Conservation (phyloP, 2,888 invertebrate species). For the Syrista parreyssii region DNA sequence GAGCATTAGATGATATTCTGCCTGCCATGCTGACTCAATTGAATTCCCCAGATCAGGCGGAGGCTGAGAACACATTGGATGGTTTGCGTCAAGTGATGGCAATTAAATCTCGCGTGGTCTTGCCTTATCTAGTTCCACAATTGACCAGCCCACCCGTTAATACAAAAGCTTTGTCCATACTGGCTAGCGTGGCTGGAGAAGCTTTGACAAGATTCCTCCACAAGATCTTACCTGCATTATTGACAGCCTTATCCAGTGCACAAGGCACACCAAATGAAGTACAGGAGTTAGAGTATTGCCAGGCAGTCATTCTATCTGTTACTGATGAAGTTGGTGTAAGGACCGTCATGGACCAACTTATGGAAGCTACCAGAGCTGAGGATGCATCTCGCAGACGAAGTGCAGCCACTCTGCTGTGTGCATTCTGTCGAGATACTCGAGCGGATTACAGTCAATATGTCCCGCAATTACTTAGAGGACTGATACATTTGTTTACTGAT, state of each 20-base stretch:
- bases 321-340: constrained; percentile 88
- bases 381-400: constrained; percentile 78
- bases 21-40: constrained; percentile 88
- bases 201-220: constrained; percentile 90
- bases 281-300: constrained; percentile 90
- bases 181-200: constrained; percentile 95
- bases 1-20: constrained; percentile 96
- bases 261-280: constrained; percentile 75
- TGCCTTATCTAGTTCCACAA: constrained; percentile 96
- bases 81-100: constrained; percentile 97
- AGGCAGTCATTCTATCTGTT: constrained; percentile 92
- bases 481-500: constrained; percentile 87
- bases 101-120: constrained; percentile 93
- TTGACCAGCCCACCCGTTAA: constrained; percentile 90
- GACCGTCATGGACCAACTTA: constrained; percentile 86
- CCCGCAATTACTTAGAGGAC: constrained; percentile 86
- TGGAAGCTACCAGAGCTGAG: constrained; percentile 79
- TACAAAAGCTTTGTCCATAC: constrained; percentile 91
- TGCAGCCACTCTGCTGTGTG: constrained; percentile 87
- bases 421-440: constrained; percentile 90
- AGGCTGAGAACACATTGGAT: constrained; percentile 92
- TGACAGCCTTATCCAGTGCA: constrained; percentile 79
- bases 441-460: constrained; percentile 90
- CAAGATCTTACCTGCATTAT: constrained; percentile 91
- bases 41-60: constrained; percentile 81